Conservation (phyloP, 2,797 vertebrate genomes). For the Benthosema pterotum region DNA sequence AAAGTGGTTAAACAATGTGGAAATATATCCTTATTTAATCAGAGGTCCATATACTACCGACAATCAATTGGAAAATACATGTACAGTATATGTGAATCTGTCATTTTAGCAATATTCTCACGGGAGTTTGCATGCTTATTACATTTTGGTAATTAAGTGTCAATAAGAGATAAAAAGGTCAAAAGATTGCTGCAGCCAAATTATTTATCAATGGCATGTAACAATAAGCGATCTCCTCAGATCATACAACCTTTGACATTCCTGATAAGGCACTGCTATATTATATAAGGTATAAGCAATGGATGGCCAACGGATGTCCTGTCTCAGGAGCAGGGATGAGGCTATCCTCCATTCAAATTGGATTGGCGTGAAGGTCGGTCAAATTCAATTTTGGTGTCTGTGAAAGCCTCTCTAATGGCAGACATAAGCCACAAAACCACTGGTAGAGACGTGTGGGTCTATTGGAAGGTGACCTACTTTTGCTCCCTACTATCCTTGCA, state of each 20-base stretch:
- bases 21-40: too few relatives aligned
- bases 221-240: neutral
- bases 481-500: conserved; percentile 30
- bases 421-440: conserved; percentile 56
- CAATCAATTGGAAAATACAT: too few relatives aligned
- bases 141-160: too few relatives aligned
- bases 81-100: too few relatives aligned
- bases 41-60: too few relatives aligned
- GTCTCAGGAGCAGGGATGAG: conserved; percentile 3
- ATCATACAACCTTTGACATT: neutral
- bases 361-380: conserved; percentile 24
- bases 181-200: neutral
- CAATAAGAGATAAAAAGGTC: neutral
- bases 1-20: too few relatives aligned
- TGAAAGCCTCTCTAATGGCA: conserved; percentile 49
- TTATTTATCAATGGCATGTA: neutral
- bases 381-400: conserved; percentile 50
- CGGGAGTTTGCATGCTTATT: too few relatives aligned
- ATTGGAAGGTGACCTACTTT: conserved; percentile 81
- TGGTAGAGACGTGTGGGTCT: conserved; percentile 65
- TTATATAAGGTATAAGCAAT: conserved; percentile 12
- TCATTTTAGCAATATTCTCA: too few relatives aligned
- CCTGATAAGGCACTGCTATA: conserved; percentile 4
- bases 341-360: conserved; percentile 13
- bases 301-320: conserved; percentile 1